These are phyloP conservation scores for Oreochromis spilurus DNA, from an alignment of 2,113 vertebrate genomes.

Conservation along the genomic window DNA sequence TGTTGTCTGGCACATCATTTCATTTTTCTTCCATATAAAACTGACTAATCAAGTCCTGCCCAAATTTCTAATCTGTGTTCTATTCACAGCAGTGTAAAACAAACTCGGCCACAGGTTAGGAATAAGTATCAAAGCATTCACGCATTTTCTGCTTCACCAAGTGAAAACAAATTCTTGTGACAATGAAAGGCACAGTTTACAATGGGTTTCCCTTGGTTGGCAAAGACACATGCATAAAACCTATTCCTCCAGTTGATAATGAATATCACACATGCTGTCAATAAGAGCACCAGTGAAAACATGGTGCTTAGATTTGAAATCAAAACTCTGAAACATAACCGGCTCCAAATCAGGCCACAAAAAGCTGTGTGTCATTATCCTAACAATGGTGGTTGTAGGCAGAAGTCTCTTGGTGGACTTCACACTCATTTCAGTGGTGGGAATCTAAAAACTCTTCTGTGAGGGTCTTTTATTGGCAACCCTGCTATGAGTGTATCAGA, in stretches of 20 bases:
- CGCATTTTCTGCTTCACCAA: background rate
- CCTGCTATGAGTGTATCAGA: background rate
- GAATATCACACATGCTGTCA: background rate
- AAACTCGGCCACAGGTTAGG: background rate
- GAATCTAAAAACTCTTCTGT: background rate
- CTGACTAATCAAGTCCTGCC: background rate
- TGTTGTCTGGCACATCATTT: background rate
- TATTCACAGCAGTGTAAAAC: background rate
- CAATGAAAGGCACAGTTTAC: background rate
- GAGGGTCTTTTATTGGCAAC: background rate
- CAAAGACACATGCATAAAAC: background rate
- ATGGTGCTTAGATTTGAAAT: background rate
- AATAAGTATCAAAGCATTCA: background rate
- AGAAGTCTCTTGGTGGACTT: background rate
- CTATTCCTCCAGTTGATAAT: background rate
- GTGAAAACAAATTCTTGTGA: background rate
- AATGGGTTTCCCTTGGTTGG: background rate
- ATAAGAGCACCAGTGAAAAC: background rate
- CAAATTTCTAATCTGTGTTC: background rate
- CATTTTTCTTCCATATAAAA: background rate
- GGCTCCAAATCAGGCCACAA: background rate
- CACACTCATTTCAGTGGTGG: background rate
- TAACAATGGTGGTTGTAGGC: background rate
- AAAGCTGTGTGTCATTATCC: background rate
- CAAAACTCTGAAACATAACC: background rate